Evolutionary conservation across 2,888 invertebrate genomes (phyloP), one percentile per base, ranked within the genome.

Genomic region (Acanthosepion lycidas): DNA sequence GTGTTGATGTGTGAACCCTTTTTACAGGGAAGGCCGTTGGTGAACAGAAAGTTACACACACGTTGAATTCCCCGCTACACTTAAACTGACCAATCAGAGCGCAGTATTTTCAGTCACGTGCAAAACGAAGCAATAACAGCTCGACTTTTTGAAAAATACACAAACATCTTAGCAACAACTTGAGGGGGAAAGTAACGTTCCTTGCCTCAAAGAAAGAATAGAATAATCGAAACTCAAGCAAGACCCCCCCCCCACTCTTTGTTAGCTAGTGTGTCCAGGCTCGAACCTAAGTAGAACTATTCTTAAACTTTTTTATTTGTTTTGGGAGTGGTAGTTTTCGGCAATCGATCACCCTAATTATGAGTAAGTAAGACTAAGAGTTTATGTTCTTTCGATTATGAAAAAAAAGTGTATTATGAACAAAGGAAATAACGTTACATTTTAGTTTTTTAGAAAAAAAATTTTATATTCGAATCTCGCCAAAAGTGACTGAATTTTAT

Each of bases 51-150:
- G 95, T 95, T 95, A 95, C 95, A 95, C 95, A 95, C 95, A 95
- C 95, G 96, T 96, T 96, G 96, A 96, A 97, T 96, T 96, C 96
- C 96, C 96, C 97, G 96, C 96, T 95, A 96, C 95, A 95, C 95
- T 95, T 95, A 95, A 96, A 96, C 95, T 59, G 95, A 91, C 97
- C 97, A 97, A 97, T 97, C 95, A 96, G 94, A 96, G 95, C 59
- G 59, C 12, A 95, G 95, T 95, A 95, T 95, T 95, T 94, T 48
- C 92, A 12, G 94, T 95, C 96, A 96, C 96, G 95, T 96, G 96
- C 95, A 95, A 96, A 94, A 96, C 95, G 9, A n/a, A 78, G 95
- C 95, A 92, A 92, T 93, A 64, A 94, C 64, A 95, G 53, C 94
- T 92, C 94, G 94, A 94, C 94, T 59, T n/a, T 78, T 78, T 78